A percentile compares a stretch with the other conserved stretches of the same genome.
Conservation (phyloP, 2,888 invertebrate genomes). For the Bimastos eiseni region DNA sequence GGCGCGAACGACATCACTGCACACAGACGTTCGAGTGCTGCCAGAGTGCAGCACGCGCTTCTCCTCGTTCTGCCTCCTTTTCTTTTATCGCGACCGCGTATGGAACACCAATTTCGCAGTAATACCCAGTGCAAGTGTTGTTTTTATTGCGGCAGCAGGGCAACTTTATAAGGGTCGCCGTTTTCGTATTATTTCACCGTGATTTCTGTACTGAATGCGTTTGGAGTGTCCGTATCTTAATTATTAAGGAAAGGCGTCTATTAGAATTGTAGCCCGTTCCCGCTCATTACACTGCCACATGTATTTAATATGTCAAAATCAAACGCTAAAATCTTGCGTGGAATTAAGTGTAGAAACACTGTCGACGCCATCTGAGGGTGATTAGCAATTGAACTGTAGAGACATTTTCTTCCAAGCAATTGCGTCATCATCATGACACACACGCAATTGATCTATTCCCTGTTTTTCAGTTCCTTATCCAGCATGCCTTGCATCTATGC, state of each 20-base stretch:
- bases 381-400: background rate
- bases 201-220: background rate
- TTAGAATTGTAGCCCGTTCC: background rate
- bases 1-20: slow-evolving; percentile 21
- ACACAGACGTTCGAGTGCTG: background rate
- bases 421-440: background rate
- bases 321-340: background rate
- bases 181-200: background rate
- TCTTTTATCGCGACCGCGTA: background rate
- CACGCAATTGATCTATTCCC: background rate
- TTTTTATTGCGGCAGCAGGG: slow-evolving; percentile 18
- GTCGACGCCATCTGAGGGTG: background rate
- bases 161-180: background rate
- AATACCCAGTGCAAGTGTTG: slow-evolving; percentile 24
- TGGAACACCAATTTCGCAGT: slow-evolving; percentile 16
- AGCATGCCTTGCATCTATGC: background rate
- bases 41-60: slow-evolving; percentile 13
- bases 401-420: background rate
- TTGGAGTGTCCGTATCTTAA: background rate
- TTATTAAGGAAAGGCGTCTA: background rate
- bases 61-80: background rate
- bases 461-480: background rate
- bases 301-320: background rate
- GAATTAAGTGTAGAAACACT: background rate
- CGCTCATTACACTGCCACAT: background rate